These are phyloP conservation scores for Larimichthys crocea DNA, from an alignment of 2,113 vertebrate species.

Conservation along the genomic window DNA sequence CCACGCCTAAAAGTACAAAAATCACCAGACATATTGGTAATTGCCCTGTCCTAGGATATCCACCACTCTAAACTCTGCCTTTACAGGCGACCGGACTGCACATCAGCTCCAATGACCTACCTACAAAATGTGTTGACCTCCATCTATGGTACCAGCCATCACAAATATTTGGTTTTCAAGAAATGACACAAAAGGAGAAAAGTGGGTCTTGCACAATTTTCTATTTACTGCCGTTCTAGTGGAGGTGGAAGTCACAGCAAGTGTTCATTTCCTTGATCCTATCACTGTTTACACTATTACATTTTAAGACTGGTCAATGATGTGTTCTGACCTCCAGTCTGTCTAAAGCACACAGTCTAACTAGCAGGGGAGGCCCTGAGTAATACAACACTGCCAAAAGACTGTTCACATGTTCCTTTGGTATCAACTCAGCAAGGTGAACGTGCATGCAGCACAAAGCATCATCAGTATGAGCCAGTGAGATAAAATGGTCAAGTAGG, in stretches of 20 bases:
- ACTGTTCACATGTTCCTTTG: not conserved
- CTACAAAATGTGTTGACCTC: constrained; percentile 48
- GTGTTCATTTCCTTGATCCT: constrained; percentile 36
- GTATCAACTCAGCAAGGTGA: not conserved
- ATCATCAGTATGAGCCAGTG: not conserved
- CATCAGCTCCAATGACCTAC: constrained; percentile 43
- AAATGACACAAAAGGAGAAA: constrained; percentile 44
- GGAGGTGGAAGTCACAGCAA: not conserved
- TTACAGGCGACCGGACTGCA: constrained; percentile 24
- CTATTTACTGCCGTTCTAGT: constrained; percentile 26
- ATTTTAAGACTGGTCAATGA: constrained; percentile 28
- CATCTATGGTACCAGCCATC: constrained; percentile 18
- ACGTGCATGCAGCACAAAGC: not conserved
- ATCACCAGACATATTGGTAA: constrained; percentile 20
- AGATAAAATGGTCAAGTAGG: not conserved
- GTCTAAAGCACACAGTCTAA: constrained; percentile 26
- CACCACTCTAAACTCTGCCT: constrained; percentile 21
- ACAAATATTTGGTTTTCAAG: constrained; percentile 56
- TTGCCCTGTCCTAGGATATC: constrained; percentile 23
- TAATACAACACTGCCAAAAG: not conserved
- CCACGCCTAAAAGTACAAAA: constrained; percentile 36
- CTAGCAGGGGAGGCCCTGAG: constrained; percentile 4
- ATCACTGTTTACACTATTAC: constrained; percentile 24
- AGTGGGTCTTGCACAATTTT: constrained; percentile 34
- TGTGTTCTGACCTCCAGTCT: constrained; percentile 27